Percentiles rank a stretch among this genome's conserved stretches.
Conservation (phyloP, 2,888 invertebrate species). For the Heteromurus nitidus region DNA sequence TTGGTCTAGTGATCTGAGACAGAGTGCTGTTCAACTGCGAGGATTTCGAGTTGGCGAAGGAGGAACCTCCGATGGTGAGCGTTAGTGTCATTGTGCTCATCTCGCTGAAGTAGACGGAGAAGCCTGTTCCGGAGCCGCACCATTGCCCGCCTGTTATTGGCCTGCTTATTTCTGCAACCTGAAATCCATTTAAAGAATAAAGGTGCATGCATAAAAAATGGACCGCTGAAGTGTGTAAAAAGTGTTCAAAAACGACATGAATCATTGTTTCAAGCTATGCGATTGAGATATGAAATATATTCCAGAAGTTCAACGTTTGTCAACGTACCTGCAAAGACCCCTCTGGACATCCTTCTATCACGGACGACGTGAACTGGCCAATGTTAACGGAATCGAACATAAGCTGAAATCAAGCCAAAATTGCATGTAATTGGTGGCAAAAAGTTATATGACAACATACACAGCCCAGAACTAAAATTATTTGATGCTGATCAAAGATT, state of each 20-base stretch:
- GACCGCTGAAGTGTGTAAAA: no score
- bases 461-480: no score
- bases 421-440: neutral
- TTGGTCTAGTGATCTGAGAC: constrained; percentile 39
- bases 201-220: no score
- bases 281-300: no score
- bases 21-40: constrained; percentile 9
- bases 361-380: constrained; percentile 85
- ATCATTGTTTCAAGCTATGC: no score
- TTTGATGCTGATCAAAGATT: no score
- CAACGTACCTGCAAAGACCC: constrained; percentile 87
- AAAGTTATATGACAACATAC: constrained; percentile 5
- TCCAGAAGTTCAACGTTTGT: no score
- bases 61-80: constrained; percentile 80
- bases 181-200: no score
- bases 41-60: constrained; percentile 22
- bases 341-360: constrained; percentile 87
- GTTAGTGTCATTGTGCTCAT: constrained; percentile 92
- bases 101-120: constrained; percentile 91
- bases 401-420: constrained; percentile 69
- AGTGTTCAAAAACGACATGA: no score
- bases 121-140: constrained; percentile 89
- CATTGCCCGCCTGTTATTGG: constrained; percentile 93
- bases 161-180: constrained; percentile 88
- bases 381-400: constrained; percentile 92